phyloP scores from a whole-genome alignment of 64 coral and sea anemone genomes.

The Cladopsammia gracilis region DNA sequence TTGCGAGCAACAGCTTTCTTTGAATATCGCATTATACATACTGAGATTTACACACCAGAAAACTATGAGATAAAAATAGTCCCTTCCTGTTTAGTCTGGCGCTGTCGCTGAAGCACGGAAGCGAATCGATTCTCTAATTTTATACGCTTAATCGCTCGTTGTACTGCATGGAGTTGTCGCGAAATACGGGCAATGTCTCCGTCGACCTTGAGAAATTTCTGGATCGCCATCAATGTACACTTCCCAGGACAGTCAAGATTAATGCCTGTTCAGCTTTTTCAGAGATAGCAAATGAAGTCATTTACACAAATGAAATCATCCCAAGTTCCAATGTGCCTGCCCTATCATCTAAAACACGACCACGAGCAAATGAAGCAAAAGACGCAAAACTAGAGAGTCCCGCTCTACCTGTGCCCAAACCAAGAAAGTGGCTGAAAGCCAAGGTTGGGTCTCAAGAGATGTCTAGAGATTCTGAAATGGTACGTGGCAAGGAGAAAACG shows the following conservation, averaged over 20 bases:
- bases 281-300: background rate
- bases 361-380: background rate
- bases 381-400: background rate
- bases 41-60: no score
- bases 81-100: no score
- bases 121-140: no score
- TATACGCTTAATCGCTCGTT: no score
- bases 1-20: no score
- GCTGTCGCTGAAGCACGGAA: no score
- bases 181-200: no score
- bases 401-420: background rate
- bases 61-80: no score
- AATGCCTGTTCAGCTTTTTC: background rate
- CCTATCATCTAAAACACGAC: background rate
- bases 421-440: background rate
- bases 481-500: background rate
- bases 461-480: background rate
- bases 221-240: background rate
- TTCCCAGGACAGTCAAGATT: conserved; percentile 54
- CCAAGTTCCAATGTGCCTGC: background rate
- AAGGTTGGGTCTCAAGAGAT: background rate
- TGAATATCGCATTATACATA: no score
- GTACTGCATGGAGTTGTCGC: no score
- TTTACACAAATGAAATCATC: background rate
- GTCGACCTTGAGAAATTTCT: background rate